Base-by-base conservation (phyloP, 2,797 vertebrate genomes). In the Ibycter americanus region DNA sequence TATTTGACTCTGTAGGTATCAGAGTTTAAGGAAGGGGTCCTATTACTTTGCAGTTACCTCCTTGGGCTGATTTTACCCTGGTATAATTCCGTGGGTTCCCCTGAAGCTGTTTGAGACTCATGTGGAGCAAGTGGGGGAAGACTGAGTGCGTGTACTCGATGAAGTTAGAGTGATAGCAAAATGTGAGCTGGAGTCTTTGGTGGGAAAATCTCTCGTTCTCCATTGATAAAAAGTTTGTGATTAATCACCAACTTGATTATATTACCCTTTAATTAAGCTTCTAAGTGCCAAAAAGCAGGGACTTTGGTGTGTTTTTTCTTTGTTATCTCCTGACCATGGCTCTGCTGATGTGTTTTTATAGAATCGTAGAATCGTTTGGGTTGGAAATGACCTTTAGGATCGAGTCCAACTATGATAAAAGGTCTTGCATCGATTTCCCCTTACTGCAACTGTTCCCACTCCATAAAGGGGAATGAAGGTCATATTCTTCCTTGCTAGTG, bases 161-260 rank as follows among this genome's bases (percentile, higher is more conserved):
- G 88, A 63, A 87, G 58, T 83, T 61, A 51, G 27, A 34, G 62
- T 10, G 74, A 68, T 22, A 71, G 68, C 61, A 89, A 34, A 90
- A 72, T 3, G 29, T 12, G 62, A 81, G 44, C 54, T 70, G 93
- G 25, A 95, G 25, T 38, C 68, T 73, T 79, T 58, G 72, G 42
- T 1, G 2, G 76, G 87, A 77, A 93, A 70, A 71, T 46, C 51
- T 85, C 21, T 72, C 68, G 10, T 29, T 85, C 58, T 49, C 38
- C 52, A 76, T 59, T 73, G 87, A 92, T 96, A 93, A 94, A 81
- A 96, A 88, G 94, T 95, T 92, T 94, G 93, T 97, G 93, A 90
- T 95, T 96, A 92, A 94, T 96, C 89, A 72, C 19, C 1, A 4
- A 51, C 38, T 84, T 91, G 82, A 94, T 94, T 91, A 32, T 44